Percentiles rank a stretch among this genome's conserved stretches.
These are phyloP conservation scores for Vipera latastei DNA, from an alignment of 2,797 vertebrate genomes.

Conservation along the genomic window DNA sequence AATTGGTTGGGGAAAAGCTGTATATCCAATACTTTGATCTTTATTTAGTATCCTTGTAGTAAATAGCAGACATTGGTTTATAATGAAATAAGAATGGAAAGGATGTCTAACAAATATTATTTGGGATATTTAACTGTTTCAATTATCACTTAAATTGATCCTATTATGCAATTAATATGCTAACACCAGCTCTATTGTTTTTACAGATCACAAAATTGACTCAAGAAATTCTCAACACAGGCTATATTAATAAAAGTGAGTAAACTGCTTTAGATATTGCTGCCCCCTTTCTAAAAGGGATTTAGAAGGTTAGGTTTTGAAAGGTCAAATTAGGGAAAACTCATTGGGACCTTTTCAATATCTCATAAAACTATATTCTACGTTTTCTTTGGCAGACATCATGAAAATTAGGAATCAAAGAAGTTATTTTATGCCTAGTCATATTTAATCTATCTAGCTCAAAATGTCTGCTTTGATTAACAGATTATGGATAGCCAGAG, in stretches of 20 bases:
- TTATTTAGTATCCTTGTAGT: slow-evolving; percentile 43
- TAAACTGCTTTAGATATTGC: neutral
- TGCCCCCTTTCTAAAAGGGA: neutral
- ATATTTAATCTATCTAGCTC: neutral
- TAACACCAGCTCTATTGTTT: neutral
- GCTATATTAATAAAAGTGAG: neutral
- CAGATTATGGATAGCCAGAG: neutral
- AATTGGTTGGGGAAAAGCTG: slow-evolving; percentile 61
- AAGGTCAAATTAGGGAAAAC: neutral
- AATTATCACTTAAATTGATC: neutral
- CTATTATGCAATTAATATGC: neutral
- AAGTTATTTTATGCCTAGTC: neutral
- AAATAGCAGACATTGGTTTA: slow-evolving; percentile 52
- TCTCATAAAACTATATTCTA: neutral
- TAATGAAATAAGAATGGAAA: slow-evolving; percentile 9
- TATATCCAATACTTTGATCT: slow-evolving; percentile 57
- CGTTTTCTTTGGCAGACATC: neutral
- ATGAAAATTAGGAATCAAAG: neutral
- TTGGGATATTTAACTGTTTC: neutral
- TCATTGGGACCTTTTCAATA: neutral
- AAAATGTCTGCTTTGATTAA: neutral
- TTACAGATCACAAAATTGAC: neutral
- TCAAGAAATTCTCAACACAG: neutral
- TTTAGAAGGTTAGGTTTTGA: neutral
- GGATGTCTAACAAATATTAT: neutral